These are phyloP conservation scores for Tadarida brasiliensis DNA, from an alignment of 2,797 vertebrate species.

Conservation along the genomic window DNA sequence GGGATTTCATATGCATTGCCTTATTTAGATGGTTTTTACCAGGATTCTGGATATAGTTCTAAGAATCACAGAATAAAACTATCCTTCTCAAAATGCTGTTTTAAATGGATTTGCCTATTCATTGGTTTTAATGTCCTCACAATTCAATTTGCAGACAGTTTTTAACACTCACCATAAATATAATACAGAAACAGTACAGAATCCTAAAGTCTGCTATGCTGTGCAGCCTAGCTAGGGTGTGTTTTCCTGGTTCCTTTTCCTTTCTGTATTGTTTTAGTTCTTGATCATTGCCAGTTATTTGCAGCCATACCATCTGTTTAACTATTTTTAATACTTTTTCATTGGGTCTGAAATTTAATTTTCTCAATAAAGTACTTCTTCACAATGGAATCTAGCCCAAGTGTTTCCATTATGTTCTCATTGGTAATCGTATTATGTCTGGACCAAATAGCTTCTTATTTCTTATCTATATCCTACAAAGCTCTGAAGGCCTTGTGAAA, in stretches of 20 bases:
- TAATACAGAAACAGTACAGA: neutral
- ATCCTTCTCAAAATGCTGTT: slow-evolving; percentile 26
- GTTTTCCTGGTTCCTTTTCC: neutral
- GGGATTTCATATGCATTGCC: neutral
- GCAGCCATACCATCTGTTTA: neutral
- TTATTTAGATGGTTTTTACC: neutral
- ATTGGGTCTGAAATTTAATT: neutral
- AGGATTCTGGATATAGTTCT: neutral
- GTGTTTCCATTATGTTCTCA: neutral
- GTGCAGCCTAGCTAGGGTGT: neutral
- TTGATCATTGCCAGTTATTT: slow-evolving; percentile 34
- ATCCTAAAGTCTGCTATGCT: neutral
- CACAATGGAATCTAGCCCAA: neutral
- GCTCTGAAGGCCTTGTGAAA: neutral
- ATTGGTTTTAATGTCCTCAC: neutral
- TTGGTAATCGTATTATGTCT: neutral
- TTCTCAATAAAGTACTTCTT: slow-evolving; percentile 24
- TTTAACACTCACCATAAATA: neutral
- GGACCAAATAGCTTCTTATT: neutral
- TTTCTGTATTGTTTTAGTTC: slow-evolving; percentile 14
- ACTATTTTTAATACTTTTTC: slow-evolving; percentile 36
- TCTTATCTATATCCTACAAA: neutral
- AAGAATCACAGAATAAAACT: slow-evolving; percentile 36
- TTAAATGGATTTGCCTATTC: neutral
- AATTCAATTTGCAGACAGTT: neutral